Conservation (phyloP, 2,113 vertebrate species). For the Todiramphus chloris region DNA sequence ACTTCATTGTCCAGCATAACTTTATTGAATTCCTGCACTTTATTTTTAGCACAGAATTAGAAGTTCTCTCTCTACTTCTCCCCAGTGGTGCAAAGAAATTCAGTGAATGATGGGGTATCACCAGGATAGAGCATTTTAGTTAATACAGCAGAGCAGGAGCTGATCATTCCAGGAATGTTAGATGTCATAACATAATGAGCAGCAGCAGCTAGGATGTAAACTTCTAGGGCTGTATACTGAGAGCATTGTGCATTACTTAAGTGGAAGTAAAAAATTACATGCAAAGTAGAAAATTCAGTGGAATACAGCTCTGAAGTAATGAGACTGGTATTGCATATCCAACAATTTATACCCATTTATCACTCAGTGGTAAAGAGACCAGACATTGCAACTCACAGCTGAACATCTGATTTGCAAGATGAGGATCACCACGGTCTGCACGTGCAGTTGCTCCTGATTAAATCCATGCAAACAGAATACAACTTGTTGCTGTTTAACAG, state of each 20-base stretch:
- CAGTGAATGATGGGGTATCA: neutral
- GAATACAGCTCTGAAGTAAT: neutral
- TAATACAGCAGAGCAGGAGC: neutral
- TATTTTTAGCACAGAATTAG: conserved; percentile 15
- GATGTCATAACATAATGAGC: neutral
- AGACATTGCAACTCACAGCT: neutral
- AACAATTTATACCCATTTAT: conserved; percentile 2
- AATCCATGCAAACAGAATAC: neutral
- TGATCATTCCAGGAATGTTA: neutral
- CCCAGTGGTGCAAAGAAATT: neutral
- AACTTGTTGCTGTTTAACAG: neutral
- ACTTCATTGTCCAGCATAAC: neutral
- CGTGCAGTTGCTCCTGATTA: neutral
- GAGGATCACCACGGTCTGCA: neutral
- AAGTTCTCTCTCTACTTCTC: neutral
- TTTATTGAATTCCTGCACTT: neutral
- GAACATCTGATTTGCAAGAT: conserved; percentile 17
- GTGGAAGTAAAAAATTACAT: neutral
- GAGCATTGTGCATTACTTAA: neutral
- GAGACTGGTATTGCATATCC: neutral
- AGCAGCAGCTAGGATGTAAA: neutral
- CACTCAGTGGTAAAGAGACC: neutral
- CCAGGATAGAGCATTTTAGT: neutral
- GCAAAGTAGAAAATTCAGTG: neutral
- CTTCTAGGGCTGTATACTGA: neutral